phyloP scores from a whole-genome alignment of 2,797 vertebrate species.

The Cottoperca gobio region DNA sequence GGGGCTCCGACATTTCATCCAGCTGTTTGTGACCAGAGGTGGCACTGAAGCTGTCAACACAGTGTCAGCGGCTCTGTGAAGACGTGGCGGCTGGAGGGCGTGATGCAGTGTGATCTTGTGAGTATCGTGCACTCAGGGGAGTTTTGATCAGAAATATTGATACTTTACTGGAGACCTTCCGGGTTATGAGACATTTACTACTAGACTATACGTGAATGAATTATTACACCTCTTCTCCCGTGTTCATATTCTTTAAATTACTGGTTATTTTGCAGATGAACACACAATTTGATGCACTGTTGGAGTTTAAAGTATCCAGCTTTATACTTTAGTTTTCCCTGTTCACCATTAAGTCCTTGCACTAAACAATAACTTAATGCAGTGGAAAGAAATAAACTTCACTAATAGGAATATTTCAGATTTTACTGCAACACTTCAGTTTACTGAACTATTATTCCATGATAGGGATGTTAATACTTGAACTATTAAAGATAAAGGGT shows the following conservation, averaged over 20 bases:
- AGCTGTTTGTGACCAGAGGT: constrained; percentile 3
- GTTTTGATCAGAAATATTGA: background rate
- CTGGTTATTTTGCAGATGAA: background rate
- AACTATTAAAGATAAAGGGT: background rate
- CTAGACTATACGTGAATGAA: background rate
- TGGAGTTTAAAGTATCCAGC: background rate
- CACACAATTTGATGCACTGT: background rate
- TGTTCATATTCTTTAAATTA: background rate
- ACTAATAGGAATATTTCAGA: background rate
- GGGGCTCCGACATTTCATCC: constrained; percentile 1
- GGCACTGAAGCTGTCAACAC: constrained; percentile 7
- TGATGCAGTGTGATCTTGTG: background rate
- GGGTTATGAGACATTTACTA: background rate
- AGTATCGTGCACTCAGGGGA: background rate
- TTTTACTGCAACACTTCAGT: background rate
- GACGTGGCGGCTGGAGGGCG: background rate
- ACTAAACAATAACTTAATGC: background rate
- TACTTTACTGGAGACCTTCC: no score
- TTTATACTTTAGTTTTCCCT: no score
- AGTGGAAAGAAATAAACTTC: background rate
- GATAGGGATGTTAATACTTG: background rate
- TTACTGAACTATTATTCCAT: background rate
- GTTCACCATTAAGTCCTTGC: no score
- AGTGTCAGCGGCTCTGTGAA: background rate
- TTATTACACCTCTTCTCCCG: background rate